Evolutionary conservation across 2,888 invertebrate genomes (phyloP).

Genomic region (Drosophila mayaguana): DNA sequence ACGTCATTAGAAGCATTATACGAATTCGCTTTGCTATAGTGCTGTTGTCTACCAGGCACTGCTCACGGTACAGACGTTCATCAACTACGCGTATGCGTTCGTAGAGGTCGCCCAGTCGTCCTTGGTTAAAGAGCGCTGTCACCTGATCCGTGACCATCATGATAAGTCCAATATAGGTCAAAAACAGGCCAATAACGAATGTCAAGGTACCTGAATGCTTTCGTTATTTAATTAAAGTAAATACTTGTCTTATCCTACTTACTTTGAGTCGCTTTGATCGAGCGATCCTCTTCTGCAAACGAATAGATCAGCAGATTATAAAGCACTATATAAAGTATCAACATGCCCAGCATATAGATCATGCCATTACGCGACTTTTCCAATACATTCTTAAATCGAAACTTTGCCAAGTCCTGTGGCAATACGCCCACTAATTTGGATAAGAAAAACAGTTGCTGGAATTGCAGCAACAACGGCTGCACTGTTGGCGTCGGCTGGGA

Average conservation of each 20-base stretch:
- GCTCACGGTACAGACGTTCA: conserved; percentile 80
- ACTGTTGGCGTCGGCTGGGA: conserved; percentile 54
- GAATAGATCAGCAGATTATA: conserved; percentile 82
- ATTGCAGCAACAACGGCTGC: conserved; percentile 77
- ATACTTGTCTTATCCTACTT: conserved; percentile 45
- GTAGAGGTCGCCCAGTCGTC: conserved; percentile 77
- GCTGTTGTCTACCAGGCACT: conserved; percentile 78
- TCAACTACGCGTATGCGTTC: conserved; percentile 83
- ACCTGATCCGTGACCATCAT: conserved; percentile 85
- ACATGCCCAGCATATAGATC: conserved; percentile 65
- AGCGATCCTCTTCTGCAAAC: conserved; percentile 78
- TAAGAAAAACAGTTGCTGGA: conserved; percentile 78
- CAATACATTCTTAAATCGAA: conserved; percentile 68
- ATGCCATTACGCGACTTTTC: conserved; percentile 81
- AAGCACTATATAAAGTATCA: conserved; percentile 67
- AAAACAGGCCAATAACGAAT: conserved; percentile 84
- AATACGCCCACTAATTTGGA: conserved; percentile 83
- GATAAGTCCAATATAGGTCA: conserved; percentile 83
- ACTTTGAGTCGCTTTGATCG: conserved; percentile 82
- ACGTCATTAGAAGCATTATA: conserved; percentile 73
- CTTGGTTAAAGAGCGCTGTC: conserved; percentile 82
- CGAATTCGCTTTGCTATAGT: conserved; percentile 71
- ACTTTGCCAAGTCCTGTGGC: conserved; percentile 79
- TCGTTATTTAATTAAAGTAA: not conserved
- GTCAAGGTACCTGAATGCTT: conserved; percentile 81